phyloP scores from a whole-genome alignment of 2,888 invertebrate genomes.

The Cataglyphis rosenhaueri region DNA sequence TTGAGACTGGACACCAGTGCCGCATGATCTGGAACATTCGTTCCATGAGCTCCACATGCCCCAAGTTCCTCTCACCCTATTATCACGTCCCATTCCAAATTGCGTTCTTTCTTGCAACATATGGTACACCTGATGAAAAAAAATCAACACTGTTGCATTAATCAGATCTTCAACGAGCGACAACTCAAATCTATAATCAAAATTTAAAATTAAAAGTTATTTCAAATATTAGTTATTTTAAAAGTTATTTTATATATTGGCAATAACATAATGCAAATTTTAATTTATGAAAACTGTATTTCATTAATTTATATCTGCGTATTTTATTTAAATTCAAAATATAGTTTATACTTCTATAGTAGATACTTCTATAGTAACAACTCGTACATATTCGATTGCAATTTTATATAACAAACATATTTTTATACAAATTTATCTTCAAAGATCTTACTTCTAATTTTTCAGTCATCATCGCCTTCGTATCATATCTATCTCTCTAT shows the following conservation, averaged over 20 bases:
- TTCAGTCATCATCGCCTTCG: background rate
- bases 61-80: constrained; percentile 87
- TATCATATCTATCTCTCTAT: background rate
- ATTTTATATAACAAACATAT: background rate
- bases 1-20: constrained; percentile 91
- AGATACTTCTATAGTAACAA: background rate
- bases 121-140: constrained; percentile 78
- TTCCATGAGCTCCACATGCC: constrained; percentile 92
- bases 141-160: constrained; percentile 19
- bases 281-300: background rate
- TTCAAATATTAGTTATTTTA: background rate
- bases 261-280: background rate
- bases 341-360: background rate
- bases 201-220: background rate
- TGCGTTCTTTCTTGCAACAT: constrained; percentile 82
- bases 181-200: background rate
- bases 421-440: background rate
- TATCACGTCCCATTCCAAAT: constrained; percentile 78
- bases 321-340: background rate
- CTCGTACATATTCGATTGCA: background rate
- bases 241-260: background rate
- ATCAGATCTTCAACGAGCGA: background rate
- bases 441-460: background rate
- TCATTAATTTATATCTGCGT: background rate
- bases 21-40: constrained; percentile 91